phyloP scores from a whole-genome alignment of 2,797 vertebrate species.

The Hydrolagus colliei region DNA sequence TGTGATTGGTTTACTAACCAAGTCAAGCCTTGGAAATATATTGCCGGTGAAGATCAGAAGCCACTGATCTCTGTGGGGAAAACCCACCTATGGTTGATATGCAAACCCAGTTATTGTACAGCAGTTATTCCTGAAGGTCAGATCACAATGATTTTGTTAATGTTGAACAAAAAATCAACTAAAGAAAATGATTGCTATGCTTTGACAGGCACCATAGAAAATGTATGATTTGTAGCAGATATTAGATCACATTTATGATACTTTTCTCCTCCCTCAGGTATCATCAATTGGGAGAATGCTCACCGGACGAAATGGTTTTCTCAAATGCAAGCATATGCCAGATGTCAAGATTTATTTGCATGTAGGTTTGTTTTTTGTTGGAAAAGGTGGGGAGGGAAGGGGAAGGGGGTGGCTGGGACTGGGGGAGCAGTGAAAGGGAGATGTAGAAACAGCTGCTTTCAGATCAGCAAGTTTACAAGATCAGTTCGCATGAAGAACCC shows the following conservation, averaged over 20 bases:
- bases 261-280: not conserved
- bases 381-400: no score
- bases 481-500: no score
- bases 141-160: not conserved
- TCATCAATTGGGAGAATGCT: not conserved
- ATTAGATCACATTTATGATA: not conserved
- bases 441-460: no score
- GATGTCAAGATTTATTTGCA: not conserved
- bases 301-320: not conserved
- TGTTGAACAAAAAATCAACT: not conserved
- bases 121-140: constrained; percentile 12
- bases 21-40: constrained; percentile 4
- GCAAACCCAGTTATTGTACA: not conserved
- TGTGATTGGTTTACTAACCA: constrained; percentile 23
- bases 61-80: not conserved
- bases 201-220: not conserved
- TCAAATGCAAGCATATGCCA: not conserved
- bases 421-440: no score
- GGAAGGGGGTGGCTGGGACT: no score
- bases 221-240: not conserved
- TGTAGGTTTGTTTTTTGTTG: no score
- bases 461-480: no score
- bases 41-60: constrained; percentile 7
- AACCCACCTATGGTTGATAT: not conserved
- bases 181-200: not conserved